Conservation (phyloP, 2,888 invertebrate genomes). For the Nineta flava region DNA sequence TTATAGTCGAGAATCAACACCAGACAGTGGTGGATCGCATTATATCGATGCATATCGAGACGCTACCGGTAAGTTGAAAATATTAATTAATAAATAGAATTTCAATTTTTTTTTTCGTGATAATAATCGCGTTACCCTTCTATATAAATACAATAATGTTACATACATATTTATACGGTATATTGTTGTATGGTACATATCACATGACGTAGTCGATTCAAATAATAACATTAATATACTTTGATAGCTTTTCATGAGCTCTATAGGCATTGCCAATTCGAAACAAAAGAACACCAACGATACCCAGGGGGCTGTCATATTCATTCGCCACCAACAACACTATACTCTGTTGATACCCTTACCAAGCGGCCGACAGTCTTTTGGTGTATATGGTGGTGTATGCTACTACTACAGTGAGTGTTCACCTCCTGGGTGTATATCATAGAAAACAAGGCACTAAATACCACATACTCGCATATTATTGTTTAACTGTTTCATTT, state of each 20-base stretch:
- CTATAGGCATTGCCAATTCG: background rate
- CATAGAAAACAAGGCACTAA: background rate
- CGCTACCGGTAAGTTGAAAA: conserved; percentile 50
- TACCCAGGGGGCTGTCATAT: conserved; percentile 6
- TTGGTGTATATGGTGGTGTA: too few species aligned
- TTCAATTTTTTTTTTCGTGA: background rate
- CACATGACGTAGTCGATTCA: background rate
- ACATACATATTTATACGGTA: too few species aligned
- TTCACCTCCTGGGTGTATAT: background rate
- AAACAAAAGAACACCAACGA: conserved; percentile 10
- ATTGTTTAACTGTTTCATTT: background rate
- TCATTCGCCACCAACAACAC: conserved; percentile 2
- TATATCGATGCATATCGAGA: conserved; percentile 79
- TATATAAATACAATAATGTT: background rate
- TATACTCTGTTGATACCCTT: background rate
- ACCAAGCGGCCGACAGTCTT: background rate
- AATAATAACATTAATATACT: background rate
- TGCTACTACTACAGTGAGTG: background rate
- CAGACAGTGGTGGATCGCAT: conserved; percentile 77
- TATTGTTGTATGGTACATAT: too few species aligned
- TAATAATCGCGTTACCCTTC: background rate
- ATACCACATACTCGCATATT: background rate
- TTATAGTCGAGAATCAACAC: conserved; percentile 78
- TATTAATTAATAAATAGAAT: background rate
- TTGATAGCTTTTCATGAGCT: background rate